Base-by-base conservation (phyloP, 2,113 vertebrate genomes). In the Phycodurus eques region DNA sequence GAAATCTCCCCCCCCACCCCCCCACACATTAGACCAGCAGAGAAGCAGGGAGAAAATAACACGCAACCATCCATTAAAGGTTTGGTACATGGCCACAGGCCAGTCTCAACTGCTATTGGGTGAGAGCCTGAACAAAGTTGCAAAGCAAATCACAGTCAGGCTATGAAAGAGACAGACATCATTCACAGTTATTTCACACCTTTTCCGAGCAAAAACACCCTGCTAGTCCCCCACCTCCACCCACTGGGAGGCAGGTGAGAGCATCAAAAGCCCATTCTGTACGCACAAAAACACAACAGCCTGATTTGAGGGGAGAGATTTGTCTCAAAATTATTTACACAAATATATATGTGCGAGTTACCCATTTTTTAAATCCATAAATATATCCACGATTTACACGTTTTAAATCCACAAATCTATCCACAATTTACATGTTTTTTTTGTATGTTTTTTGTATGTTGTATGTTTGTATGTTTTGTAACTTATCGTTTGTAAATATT, bases 101-200 rank as follows among this genome's bases (percentile, higher is more conserved):
- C 59, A 61, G n/a, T 43, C 19, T 20, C 19, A 22, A 27, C 12
- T 46, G 43, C 43, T 27, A 47, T 65, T 66, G 63, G 43, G 43
- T 46, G 63, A 13, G n/a, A 66, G 43, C 19, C 63, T 14, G 63
- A 27, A 47, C 42, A 46, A 39, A 66, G 43, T 66, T 66, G 63
- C 43, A 66, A 61, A 66, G 64, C 64, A 31, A 66, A 66, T 66
- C 64, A 46, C 42, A 65, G 63, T 44, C 64, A 49, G 63, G n/a
- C 39, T 44, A n/a, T 46, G 63, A 44, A n/a, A 64, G 62, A n/a
- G 44, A 47, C 13, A 15, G 64, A 66, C 14, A 11, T 22, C 9
- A 22, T 66, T 66, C 42, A 13, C 63, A 47, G 44, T 66, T 66
- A 66, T 66, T 66, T 66, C 64, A 66, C 64, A 66, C 64, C 22